These are phyloP conservation scores for Tragopan temminckii DNA, from an alignment of 2,797 vertebrate species.

Conservation along the genomic window DNA sequence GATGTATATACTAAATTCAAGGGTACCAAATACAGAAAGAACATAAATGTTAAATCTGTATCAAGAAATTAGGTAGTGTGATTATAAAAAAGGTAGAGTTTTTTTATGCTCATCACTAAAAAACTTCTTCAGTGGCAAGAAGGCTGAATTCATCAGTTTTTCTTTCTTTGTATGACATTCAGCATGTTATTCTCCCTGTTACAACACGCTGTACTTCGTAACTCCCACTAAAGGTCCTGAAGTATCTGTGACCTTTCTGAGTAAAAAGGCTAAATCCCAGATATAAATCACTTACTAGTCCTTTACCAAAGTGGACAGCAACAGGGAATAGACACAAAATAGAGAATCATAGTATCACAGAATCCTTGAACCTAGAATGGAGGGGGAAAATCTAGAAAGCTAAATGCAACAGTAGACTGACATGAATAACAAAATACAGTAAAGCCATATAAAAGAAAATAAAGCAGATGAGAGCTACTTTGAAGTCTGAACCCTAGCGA, in stretches of 20 bases:
- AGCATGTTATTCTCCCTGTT: neutral
- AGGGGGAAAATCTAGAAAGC: neutral
- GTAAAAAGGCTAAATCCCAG: neutral
- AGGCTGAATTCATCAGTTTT: neutral
- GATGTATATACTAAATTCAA: neutral
- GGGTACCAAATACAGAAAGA: neutral
- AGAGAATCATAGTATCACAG: neutral
- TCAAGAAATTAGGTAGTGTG: neutral
- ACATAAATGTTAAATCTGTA: neutral
- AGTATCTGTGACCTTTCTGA: neutral
- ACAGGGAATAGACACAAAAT: neutral
- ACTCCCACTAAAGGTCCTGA: neutral
- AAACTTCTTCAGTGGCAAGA: neutral
- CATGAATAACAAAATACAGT: neutral
- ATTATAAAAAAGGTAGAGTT: neutral
- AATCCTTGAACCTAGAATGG: neutral
- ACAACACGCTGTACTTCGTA: accelerated
- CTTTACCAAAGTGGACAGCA: neutral
- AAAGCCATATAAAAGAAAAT: neutral
- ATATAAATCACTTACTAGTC: neutral
- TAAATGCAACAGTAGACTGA: neutral
- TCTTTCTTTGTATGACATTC: neutral
- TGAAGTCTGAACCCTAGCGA: neutral
- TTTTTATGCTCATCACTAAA: neutral
- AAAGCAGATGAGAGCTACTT: neutral